Evolutionary conservation across 2,113 vertebrate species (phyloP), one percentile per base, ranked within the genome.

Genomic region (Panurus biarmicus): DNA sequence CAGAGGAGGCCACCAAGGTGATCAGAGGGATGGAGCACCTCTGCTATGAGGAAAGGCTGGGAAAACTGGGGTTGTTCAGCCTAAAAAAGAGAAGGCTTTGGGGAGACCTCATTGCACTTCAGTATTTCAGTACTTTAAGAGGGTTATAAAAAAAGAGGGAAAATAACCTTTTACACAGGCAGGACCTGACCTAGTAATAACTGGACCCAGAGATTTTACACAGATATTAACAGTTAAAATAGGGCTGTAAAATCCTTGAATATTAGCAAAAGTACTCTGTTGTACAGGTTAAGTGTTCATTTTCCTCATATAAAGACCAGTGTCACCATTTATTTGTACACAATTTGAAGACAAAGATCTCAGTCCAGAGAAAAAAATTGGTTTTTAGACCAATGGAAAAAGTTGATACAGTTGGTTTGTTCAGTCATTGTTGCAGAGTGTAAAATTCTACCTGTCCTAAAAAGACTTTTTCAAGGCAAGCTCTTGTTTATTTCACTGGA

Each of bases 251-350:
- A 85, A 38, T 35, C 26, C 24, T 58, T 82, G 25, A 14, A 40
- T 35, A 56, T 36, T 8, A 42, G 12, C 9, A 60, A 31, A 87
- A 62, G 18, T 40, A 6, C 10, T 62, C 10, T 0, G 0, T 17
- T 42, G 7, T 28, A 65, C 13, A 33, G 11, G 4, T 22, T 44
- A 71, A 61, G 16, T 53, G 9, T 29, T 73, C 33, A 56, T 54
- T 85, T 67, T 42, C 40, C 11, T 60, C 10, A 21, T 12, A 29
- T 12, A 38, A 66, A 33, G 10, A 62, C 12, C 16, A 54, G 10
- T 44, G 16, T n/a, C 19, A 64, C 5, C 35, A 12, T 48, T 67
- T 58, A 44, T 67, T 76, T 85, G 21, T 54, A 44, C 6, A 33
- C 2, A 38, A 24, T 56, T 77, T 85, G 25, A 54, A 77, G 26